Evolutionary conservation across 2,888 invertebrate genomes (phyloP).

Genomic region (Lepidocyrtinus sp.): DNA sequence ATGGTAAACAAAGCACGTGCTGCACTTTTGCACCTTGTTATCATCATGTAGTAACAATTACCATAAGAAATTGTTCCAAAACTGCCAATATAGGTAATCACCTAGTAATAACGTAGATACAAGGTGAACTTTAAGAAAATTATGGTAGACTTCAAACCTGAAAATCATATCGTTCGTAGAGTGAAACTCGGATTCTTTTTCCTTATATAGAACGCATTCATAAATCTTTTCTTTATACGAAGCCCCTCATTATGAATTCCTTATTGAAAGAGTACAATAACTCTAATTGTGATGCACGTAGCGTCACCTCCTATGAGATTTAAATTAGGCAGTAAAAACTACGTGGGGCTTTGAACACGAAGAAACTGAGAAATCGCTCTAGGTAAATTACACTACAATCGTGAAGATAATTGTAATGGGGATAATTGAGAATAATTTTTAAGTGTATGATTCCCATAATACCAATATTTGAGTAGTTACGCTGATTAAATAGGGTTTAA

Average conservation of each 20-base stretch:
- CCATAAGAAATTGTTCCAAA: conserved; percentile 44
- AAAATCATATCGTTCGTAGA: background rate
- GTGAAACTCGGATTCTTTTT: background rate
- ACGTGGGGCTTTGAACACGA: background rate
- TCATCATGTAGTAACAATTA: conserved; percentile 48
- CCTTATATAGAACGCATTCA: background rate
- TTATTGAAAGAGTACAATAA: background rate
- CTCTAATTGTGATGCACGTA: background rate
- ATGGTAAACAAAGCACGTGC: conserved; percentile 54
- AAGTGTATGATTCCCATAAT: too few relatives aligned
- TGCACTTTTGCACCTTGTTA: conserved; percentile 38
- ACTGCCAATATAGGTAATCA: conserved; percentile 40
- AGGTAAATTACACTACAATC: background rate
- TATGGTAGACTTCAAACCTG: background rate
- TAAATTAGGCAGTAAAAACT: background rate
- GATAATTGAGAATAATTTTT: background rate
- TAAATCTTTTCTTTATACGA: background rate
- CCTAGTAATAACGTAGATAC: background rate
- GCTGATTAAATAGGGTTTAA: background rate
- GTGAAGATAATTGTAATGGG: background rate
- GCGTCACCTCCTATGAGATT: background rate
- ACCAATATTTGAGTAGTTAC: background rate
- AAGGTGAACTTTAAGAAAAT: background rate
- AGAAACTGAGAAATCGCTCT: background rate
- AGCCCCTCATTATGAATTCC: background rate